Evolutionary conservation across 2,888 invertebrate genomes (phyloP).

Genomic region (Drosophila imparisetae): DNA sequence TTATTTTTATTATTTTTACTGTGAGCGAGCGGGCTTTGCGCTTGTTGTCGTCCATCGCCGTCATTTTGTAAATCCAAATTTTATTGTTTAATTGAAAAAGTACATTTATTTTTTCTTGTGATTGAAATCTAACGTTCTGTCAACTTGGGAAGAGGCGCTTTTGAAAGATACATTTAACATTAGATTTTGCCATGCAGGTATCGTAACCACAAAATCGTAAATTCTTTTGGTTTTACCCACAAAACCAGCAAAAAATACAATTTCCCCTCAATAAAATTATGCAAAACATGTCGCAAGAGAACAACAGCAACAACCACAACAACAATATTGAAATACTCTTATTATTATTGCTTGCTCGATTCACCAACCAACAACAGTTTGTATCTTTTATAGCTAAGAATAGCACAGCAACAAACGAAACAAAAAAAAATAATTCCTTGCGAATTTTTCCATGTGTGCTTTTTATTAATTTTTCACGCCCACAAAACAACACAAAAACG

Average conservation of each 20-base stretch:
- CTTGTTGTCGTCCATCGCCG: not conserved
- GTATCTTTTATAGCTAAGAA: constrained; percentile 38
- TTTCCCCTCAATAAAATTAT: constrained; percentile 44
- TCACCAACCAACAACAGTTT: constrained; percentile 7
- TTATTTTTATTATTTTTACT: not conserved
- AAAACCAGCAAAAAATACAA: not conserved
- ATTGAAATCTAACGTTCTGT: not conserved
- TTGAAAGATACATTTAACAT: not conserved
- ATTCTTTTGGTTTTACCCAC: constrained; percentile 45
- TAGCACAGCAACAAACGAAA: constrained; percentile 28
- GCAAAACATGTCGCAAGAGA: constrained; percentile 65
- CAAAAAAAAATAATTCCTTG: constrained; percentile 47
- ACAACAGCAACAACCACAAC: not conserved
- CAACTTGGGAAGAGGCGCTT: not conserved
- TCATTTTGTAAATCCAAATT: constrained; percentile 7
- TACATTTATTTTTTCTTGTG: constrained; percentile 6
- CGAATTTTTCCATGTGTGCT: constrained; percentile 57
- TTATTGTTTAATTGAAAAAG: not conserved
- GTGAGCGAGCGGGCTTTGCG: not conserved
- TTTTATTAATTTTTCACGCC: constrained; percentile 37
- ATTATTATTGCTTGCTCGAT: constrained; percentile 37
- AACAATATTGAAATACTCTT: constrained; percentile 25
- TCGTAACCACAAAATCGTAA: constrained; percentile 39
- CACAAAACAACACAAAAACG: constrained; percentile 26
- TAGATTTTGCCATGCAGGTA: constrained; percentile 57